phyloP scores from a whole-genome alignment of 1,140 invertebrate genomes.

The Magallana ariakensis region DNA sequence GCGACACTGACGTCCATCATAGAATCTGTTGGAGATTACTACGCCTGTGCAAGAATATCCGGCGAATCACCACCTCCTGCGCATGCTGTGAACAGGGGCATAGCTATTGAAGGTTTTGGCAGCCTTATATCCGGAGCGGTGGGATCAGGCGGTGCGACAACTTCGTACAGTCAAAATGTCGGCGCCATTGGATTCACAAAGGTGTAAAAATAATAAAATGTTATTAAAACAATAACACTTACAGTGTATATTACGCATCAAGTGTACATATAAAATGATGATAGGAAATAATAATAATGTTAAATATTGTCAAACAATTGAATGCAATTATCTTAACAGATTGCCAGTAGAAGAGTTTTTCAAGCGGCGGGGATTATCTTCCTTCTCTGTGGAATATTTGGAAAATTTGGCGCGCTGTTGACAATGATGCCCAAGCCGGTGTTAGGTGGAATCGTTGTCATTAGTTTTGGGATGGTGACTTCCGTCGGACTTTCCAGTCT shows the following conservation, averaged over 20 bases:
- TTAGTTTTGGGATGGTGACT: conserved; percentile 79
- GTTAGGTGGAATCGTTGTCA: conserved; percentile 82
- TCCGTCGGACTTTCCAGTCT: conserved; percentile 75
- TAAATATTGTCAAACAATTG: not conserved
- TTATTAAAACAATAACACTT: too few species aligned
- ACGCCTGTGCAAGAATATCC: conserved; percentile 91
- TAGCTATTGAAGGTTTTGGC: conserved; percentile 88
- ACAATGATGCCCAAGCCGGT: conserved; percentile 93
- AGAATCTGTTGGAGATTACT: conserved; percentile 94
- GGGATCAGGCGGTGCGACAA: conserved; percentile 91
- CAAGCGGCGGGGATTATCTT: conserved; percentile 90
- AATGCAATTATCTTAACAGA: conserved; percentile 53
- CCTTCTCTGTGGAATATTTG: conserved; percentile 84
- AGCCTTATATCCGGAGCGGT: conserved; percentile 90
- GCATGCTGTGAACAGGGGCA: conserved; percentile 86
- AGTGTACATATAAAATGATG: not conserved
- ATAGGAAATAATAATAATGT: too few species aligned
- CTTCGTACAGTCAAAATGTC: conserved; percentile 92
- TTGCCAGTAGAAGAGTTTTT: conserved; percentile 70
- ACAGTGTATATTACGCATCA: not conserved
- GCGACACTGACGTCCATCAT: conserved; percentile 92
- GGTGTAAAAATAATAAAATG: conserved; percentile 66
- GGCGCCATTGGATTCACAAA: conserved; percentile 89
- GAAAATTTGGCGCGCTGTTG: conserved; percentile 90
- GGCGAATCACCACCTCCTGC: conserved; percentile 88